Percentiles rank a stretch among this genome's conserved stretches.
These are phyloP conservation scores for Lasiurus cinereus DNA, from an alignment of 2,113 vertebrate species.

Conservation along the genomic window DNA sequence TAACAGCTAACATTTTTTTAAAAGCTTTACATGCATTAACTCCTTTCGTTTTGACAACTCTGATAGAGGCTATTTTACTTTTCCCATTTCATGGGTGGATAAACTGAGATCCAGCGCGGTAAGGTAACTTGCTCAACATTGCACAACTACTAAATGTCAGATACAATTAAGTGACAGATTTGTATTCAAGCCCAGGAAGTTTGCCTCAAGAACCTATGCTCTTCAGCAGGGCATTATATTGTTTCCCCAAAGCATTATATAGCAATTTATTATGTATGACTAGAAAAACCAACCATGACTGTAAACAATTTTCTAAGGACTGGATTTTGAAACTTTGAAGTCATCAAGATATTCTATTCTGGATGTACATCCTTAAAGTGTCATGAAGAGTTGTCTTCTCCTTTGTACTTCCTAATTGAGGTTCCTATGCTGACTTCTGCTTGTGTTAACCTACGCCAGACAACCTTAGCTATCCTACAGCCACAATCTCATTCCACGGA, in stretches of 20 bases:
- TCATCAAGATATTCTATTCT: background rate
- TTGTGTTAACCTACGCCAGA: background rate
- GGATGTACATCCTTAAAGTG: background rate
- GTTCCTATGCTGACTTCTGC: background rate
- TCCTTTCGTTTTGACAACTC: background rate
- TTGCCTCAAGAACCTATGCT: background rate
- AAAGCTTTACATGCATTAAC: background rate
- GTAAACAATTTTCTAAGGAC: background rate
- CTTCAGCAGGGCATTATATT: background rate
- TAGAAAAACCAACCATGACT: background rate
- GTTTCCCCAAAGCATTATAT: accelerated
- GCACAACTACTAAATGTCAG: background rate
- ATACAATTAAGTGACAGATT: background rate
- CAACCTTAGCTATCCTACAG: background rate
- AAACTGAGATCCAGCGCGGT: background rate
- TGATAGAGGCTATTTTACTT: background rate
- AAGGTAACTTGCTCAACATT: background rate
- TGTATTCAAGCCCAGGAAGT: background rate
- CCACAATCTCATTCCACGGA: background rate
- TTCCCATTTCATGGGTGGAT: background rate
- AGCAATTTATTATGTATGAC: background rate
- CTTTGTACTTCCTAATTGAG: background rate
- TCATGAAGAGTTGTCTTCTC: background rate
- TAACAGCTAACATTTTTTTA: background rate
- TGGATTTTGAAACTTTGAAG: background rate